Conservation (phyloP, 2,113 vertebrate genomes). For the Leptobrachium ailaonicum region DNA sequence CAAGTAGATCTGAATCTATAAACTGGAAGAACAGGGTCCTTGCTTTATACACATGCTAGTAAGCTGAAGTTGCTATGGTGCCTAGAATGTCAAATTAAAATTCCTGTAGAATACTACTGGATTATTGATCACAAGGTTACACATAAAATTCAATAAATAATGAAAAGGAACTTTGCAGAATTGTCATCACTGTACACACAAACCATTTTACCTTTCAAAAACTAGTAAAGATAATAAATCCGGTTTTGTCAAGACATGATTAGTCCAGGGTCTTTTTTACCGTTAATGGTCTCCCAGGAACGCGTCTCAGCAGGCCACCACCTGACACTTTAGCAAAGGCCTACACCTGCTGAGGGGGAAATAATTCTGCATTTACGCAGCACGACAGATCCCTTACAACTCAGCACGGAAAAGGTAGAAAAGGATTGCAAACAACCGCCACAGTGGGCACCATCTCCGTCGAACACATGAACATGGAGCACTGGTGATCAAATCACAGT, state of each 20-base stretch:
- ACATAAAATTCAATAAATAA: too few species aligned
- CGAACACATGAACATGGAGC: constrained; percentile 11
- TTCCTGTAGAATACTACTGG: too few species aligned
- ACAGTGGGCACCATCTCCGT: constrained; percentile 21
- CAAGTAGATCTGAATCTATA: too few species aligned
- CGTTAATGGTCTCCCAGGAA: neutral
- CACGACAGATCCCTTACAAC: constrained; percentile 30
- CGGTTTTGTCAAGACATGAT: neutral
- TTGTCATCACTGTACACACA: too few species aligned
- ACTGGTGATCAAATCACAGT: constrained; percentile 36
- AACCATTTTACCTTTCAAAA: too few species aligned
- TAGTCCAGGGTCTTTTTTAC: neutral
- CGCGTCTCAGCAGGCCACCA: constrained; percentile 12
- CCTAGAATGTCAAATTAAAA: too few species aligned
- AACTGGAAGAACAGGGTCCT: too few species aligned
- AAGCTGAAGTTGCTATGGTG: too few species aligned
- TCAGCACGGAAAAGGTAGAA: constrained; percentile 12
- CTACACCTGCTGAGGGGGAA: constrained; percentile 16
- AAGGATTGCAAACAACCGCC: constrained; percentile 6
- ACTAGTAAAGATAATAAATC: neutral
- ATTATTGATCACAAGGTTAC: too few species aligned
- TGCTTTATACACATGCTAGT: too few species aligned
- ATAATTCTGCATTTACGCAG: constrained; percentile 45
- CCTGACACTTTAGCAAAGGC: neutral
- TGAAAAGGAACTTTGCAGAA: too few species aligned